Percentiles rank a stretch among this genome's conserved stretches.
Conservation (phyloP, 2,888 invertebrate genomes). For the Mesorhabditis belari region DNA sequence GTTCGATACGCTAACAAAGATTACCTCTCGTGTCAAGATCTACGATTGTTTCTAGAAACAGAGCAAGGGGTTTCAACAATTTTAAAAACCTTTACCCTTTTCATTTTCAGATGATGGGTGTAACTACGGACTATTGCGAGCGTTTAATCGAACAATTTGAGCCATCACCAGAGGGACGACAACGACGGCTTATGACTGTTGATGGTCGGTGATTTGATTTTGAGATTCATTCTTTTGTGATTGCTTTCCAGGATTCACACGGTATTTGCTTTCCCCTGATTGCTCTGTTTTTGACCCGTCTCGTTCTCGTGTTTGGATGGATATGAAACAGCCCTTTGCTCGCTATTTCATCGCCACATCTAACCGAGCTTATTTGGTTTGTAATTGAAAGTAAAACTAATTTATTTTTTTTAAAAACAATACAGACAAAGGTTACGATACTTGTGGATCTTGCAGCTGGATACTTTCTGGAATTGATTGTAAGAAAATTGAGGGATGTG, state of each 20-base stretch:
- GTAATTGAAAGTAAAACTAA: neutral
- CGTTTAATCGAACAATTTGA: slow-evolving; percentile 60
- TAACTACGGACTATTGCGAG: slow-evolving; percentile 59
- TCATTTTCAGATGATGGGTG: slow-evolving; percentile 57
- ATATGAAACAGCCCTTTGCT: slow-evolving; percentile 59
- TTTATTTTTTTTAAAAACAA: too few species aligned
- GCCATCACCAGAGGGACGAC: slow-evolving; percentile 59
- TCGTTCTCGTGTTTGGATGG: slow-evolving; percentile 57
- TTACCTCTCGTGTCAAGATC: slow-evolving; percentile 60
- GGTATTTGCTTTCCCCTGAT: slow-evolving; percentile 56
- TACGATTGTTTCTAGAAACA: slow-evolving; percentile 62
- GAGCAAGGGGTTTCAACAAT: slow-evolving; percentile 61
- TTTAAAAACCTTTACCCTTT: neutral
- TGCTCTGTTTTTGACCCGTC: slow-evolving; percentile 60
- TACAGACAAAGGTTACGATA: too few species aligned
- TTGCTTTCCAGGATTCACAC: slow-evolving; percentile 53
- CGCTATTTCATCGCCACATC: slow-evolving; percentile 38
- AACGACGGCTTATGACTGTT: slow-evolving; percentile 59
- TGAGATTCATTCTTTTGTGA: neutral
- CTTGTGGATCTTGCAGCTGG: too few species aligned
- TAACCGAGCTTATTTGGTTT: slow-evolving; percentile 4
- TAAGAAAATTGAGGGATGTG: too few species aligned
- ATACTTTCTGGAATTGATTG: too few species aligned
- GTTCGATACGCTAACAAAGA: slow-evolving; percentile 62
- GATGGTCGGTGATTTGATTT: slow-evolving; percentile 55